A percentile compares a stretch with the other conserved stretches of the same genome.
phyloP scores from a whole-genome alignment of 2,113 vertebrate species.

The Ariopsis seemanni region DNA sequence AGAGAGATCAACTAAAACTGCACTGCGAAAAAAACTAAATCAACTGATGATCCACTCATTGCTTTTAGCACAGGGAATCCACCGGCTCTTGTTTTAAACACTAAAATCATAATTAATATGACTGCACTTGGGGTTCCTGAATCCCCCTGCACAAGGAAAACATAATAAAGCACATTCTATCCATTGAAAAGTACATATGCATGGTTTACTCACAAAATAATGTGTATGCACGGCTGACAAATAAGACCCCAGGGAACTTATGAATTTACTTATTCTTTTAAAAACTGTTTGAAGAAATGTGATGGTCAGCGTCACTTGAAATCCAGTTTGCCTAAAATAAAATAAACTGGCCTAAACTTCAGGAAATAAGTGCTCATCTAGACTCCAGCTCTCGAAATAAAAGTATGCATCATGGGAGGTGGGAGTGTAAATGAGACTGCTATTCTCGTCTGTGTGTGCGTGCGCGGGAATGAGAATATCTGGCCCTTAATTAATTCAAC shows the following conservation, averaged over 20 bases:
- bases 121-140: not conserved
- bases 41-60: not conserved
- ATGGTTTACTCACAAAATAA: not conserved
- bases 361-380: slow-evolving; percentile 17
- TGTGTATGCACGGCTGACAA: no score
- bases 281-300: not conserved
- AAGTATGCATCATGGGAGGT: slow-evolving; percentile 19
- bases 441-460: slow-evolving; percentile 45
- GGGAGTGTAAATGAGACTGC: slow-evolving; percentile 46
- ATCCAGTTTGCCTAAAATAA: not conserved
- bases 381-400: slow-evolving; percentile 41
- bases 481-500: slow-evolving; percentile 18
- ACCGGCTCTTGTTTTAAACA: not conserved
- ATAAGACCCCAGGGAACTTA: not conserved
- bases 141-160: not conserved
- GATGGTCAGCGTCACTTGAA: not conserved
- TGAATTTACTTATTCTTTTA: not conserved
- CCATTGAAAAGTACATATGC: not conserved
- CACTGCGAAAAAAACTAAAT: not conserved
- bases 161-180: not conserved
- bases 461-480: slow-evolving; percentile 24
- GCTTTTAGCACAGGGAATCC: not conserved
- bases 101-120: not conserved
- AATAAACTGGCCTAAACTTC: not conserved
- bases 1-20: not conserved